Conservation (phyloP, 1,140 invertebrate genomes). For the Lordiphosa clarofinis region DNA sequence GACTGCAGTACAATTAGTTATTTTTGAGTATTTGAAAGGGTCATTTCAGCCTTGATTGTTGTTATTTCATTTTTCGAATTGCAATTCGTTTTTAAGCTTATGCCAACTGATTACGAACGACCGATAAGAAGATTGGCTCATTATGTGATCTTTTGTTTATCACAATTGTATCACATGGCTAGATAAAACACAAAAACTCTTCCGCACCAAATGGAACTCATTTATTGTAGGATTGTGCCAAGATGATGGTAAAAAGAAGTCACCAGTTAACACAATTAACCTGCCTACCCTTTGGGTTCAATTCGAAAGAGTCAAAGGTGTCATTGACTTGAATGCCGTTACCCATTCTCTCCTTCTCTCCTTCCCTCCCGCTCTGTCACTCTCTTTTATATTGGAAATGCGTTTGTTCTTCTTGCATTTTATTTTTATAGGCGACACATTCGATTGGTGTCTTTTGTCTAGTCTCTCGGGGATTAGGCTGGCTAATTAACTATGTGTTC, state of each 20-base stretch:
- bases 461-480: slow-evolving; percentile 12
- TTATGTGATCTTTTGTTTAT: slow-evolving; percentile 10
- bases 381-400: slow-evolving; percentile 46
- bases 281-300: slow-evolving; percentile 25
- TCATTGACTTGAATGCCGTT: slow-evolving; percentile 45
- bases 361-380: background rate
- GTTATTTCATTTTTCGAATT: no score
- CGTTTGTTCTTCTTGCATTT: slow-evolving; percentile 48
- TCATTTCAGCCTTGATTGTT: no score
- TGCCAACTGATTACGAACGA: slow-evolving; percentile 6
- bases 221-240: background rate
- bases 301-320: slow-evolving; percentile 32
- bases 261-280: slow-evolving; percentile 64
- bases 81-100: slow-evolving; percentile 9
- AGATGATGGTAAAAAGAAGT: slow-evolving; percentile 24
- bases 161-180: slow-evolving; percentile 3
- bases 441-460: slow-evolving; percentile 44
- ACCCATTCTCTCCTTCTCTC: slow-evolving; percentile 2
- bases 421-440: slow-evolving; percentile 52
- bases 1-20: no score
- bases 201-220: background rate
- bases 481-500: slow-evolving; percentile 29
- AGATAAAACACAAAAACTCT: background rate
- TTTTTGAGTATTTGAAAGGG: no score
- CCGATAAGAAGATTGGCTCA: slow-evolving; percentile 14